phyloP scores from a whole-genome alignment of 2,888 invertebrate species.

The Lathronympha strigana region DNA sequence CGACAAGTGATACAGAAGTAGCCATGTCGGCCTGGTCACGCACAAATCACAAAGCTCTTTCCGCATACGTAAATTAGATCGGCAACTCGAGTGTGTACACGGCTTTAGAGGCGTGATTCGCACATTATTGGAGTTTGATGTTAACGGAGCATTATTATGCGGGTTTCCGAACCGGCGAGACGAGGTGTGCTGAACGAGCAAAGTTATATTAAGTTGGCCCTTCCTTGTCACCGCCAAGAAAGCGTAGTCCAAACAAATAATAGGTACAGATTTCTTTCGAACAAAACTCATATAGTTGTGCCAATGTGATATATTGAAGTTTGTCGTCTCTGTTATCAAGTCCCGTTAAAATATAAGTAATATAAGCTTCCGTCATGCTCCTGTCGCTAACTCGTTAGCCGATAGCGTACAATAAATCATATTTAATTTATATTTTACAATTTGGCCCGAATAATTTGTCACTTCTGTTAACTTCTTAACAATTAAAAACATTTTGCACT shows the following conservation, averaged over 20 bases:
- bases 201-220: slow-evolving; percentile 79
- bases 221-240: slow-evolving; percentile 57
- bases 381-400: slow-evolving; percentile 20
- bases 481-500: slow-evolving; percentile 27
- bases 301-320: slow-evolving; percentile 3
- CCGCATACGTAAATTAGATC: slow-evolving; percentile 35
- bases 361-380: slow-evolving; percentile 6
- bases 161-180: slow-evolving; percentile 65
- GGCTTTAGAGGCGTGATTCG: slow-evolving; percentile 62
- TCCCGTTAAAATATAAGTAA: background rate
- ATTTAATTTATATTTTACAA: slow-evolving; percentile 16
- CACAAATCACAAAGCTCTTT: slow-evolving; percentile 39
- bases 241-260: slow-evolving; percentile 67
- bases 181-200: slow-evolving; percentile 75
- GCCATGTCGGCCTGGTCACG: no score
- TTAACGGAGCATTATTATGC: slow-evolving; percentile 68
- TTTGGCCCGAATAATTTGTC: slow-evolving; percentile 23
- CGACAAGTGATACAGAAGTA: no score
- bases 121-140: slow-evolving; percentile 65
- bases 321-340: slow-evolving; percentile 10
- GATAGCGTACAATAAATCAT: slow-evolving; percentile 6
- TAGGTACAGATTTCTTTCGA: slow-evolving; percentile 35
- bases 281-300: slow-evolving; percentile 20
- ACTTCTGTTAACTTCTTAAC: slow-evolving; percentile 23
- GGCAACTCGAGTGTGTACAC: slow-evolving; percentile 32